Base-by-base conservation (phyloP, 1,140 invertebrate species). In the Popillia japonica region DNA sequence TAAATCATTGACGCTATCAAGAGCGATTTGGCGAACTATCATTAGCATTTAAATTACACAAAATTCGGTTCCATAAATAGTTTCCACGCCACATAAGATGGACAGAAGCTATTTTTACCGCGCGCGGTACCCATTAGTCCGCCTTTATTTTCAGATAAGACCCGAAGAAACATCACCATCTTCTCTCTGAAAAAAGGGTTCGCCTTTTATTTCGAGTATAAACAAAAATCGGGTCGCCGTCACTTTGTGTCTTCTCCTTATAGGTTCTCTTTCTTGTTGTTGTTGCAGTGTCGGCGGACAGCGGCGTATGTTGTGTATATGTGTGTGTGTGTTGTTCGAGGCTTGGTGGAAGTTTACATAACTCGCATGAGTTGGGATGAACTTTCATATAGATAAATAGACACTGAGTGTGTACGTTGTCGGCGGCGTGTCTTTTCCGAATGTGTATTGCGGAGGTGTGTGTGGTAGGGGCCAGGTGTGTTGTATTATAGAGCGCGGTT, bases 381-480 rank as follows among this genome's bases (percentile, higher is more conserved):
- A 74, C 72, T 22, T 68, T 68, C 61, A 68, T 74, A 74, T 74
- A 74, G 72, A 74, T 74, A 74, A 41, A 74, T 74, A 74, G 72
- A 74, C 27, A 34, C 10, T 10, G 61, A 68, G 27, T 68, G 61
- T 68, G 61, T 34, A 22, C 22, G 61, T 68, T 55, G 48, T 55
- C 14, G 48, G 48, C 61, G 61, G 61, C 22, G 61, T 14, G 61
- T 68, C 61, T 68, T 68, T 68, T 27, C 11, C 22, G 20, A 22
- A 34, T 20, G 22, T 22, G 61, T 20, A 22, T 27, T 34, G 72
- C 72, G 40, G 40, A 74, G 34, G 41, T 74, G 72, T 44, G 27
- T 40, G 72, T 74, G 72, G 72, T 74, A 68, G 72, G 72, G 72
- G 72, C 72, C 72, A 74, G 72, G 72, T 74, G 72, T 74, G 72